A percentile compares a stretch with the other conserved stretches of the same genome.
These are phyloP conservation scores for Listronotus oregonensis DNA, from an alignment of 1,140 invertebrate genomes.

Conservation along the genomic window DNA sequence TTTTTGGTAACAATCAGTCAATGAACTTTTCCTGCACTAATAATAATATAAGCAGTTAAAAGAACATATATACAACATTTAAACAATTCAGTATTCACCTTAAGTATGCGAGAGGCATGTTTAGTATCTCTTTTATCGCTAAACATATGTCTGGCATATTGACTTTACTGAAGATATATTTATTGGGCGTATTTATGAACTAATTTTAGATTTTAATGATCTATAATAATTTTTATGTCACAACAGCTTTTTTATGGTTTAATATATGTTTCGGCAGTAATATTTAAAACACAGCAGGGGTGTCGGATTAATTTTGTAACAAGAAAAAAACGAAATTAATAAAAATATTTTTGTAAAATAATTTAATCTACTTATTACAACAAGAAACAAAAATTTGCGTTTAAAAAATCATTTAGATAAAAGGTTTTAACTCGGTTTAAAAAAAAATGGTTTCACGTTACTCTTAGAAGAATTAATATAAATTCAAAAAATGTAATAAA, in stretches of 20 bases:
- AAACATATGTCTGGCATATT: conserved; percentile 26
- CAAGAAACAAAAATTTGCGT: too few relatives aligned
- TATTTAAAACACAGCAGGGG: background rate
- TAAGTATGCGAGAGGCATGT: conserved; percentile 11
- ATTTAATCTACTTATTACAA: too few relatives aligned
- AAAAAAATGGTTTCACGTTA: too few relatives aligned
- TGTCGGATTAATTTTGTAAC: too few relatives aligned
- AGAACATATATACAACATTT: conserved; percentile 10
- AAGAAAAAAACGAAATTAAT: too few relatives aligned
- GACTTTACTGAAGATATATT: conserved; percentile 19
- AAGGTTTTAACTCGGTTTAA: too few relatives aligned
- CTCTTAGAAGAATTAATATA: too few relatives aligned
- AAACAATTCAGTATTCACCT: conserved; percentile 15
- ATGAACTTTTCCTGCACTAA: conserved; percentile 18
- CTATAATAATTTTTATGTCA: conserved; percentile 25
- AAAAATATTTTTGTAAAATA: too few relatives aligned
- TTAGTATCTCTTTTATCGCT: conserved; percentile 7
- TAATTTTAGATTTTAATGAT: conserved; percentile 16
- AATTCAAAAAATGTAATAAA: too few relatives aligned
- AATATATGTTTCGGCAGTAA: background rate
- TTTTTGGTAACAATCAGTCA: conserved; percentile 13
- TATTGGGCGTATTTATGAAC: conserved; percentile 21
- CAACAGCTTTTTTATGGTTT: conserved; percentile 13
- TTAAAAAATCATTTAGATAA: too few relatives aligned
- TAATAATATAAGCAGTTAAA: background rate